A percentile compares a stretch with the other conserved stretches of the same genome.
Conservation (phyloP, 2,797 vertebrate species). For the Cossypha niveicapilla region DNA sequence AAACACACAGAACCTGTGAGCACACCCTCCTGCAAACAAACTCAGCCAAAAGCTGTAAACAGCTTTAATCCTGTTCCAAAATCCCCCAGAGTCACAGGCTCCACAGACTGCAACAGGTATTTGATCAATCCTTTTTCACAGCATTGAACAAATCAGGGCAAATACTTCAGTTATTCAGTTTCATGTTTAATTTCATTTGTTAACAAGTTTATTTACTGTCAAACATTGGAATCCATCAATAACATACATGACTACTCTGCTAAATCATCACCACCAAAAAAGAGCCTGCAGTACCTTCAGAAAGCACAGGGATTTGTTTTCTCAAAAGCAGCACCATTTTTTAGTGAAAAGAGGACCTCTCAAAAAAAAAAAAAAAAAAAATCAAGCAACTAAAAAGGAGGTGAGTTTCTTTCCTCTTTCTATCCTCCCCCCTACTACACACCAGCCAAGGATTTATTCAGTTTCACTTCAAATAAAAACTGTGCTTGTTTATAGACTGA, state of each 20-base stretch:
- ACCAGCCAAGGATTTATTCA: neutral
- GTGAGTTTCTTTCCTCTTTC: neutral
- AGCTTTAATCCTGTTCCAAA: neutral
- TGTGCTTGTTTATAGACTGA: neutral
- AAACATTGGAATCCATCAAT: neutral
- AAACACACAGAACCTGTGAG: neutral
- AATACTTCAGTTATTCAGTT: neutral
- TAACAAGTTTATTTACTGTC: neutral
- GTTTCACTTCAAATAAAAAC: neutral
- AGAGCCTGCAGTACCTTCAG: neutral
- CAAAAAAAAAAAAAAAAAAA: neutral
- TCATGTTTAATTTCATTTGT: neutral
- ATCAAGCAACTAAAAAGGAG: neutral
- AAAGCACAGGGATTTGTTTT: neutral
- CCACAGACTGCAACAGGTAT: fast-evolving
- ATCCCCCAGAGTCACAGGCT: neutral
- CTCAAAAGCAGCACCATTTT: neutral
- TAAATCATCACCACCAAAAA: neutral
- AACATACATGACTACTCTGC: neutral
- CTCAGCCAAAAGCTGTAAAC: neutral
- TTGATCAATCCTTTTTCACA: neutral
- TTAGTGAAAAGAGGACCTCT: neutral
- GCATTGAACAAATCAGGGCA: neutral
- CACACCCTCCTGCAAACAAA: neutral
- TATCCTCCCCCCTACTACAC: neutral